Evolutionary conservation across 2,888 invertebrate species (phyloP), one percentile per base, ranked within the genome.

Genomic region (Dryadula phaetusa): DNA sequence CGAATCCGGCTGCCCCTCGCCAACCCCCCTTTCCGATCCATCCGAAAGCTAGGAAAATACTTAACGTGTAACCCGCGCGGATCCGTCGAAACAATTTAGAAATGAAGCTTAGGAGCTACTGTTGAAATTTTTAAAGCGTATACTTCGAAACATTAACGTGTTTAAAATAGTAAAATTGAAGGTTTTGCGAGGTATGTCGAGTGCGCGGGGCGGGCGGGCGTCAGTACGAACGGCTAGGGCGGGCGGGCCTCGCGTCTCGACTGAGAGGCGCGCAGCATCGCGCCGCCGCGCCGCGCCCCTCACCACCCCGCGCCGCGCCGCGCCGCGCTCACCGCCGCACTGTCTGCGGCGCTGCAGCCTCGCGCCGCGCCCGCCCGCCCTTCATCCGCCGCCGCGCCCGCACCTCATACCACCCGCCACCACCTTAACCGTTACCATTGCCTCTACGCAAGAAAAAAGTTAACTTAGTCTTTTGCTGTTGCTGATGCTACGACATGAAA

Each of bases 201-300:
- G 81, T 79, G 84, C 84, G 86, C 83, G 89, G 88, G 87, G 85
- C 83, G 87, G 88, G 88, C 86, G 88, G 87, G 86, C 81, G 83
- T 80, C 78, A 80, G 77, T 81, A 82, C 87, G 85, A 82, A 86
- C 92, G 91, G 93, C 89, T 87, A 91, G 92, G 93, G 92, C 93
- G 93, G 92, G 92, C 92, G 93, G 91, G 87, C 86, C 87, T 89
- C 91, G 91, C 92, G 91, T 90, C 94, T 94, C 94, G 94, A 94
- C 94, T 94, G 94, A 94, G 94, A 94, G 92, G 92, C 94, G 92
- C 92, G 89, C 93, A 92, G 94, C 94, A 94, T 94, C 94, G 94
- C 92, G 88, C 90, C 93, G 93, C 91, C 93, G 93, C 92, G 92
- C 90, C 92, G 88, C 90, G 86, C 87, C 90, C 87, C 86, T 86